Conservation (phyloP, 2,113 vertebrate genomes). For the Lethenteron camtschaticum region DNA sequence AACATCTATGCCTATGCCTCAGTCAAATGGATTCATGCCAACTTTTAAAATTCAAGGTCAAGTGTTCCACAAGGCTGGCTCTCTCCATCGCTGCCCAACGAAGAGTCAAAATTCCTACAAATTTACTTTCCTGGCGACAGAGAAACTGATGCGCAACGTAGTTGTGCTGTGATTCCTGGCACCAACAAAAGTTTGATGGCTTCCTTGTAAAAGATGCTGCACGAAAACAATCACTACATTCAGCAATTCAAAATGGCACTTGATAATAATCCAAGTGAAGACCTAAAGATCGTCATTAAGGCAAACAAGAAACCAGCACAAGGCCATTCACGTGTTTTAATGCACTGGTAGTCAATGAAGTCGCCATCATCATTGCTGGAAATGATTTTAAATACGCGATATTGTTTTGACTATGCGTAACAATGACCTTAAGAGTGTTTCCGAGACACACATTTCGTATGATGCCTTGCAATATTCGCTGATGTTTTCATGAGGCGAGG, state of each 20-base stretch:
- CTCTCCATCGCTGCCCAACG: neutral
- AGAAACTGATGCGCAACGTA: neutral
- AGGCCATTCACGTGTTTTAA: neutral
- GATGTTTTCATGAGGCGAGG: neutral
- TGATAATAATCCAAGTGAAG: neutral
- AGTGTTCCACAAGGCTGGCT: neutral
- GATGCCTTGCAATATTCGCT: neutral
- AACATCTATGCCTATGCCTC: neutral
- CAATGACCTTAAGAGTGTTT: neutral
- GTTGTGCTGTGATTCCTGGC: neutral
- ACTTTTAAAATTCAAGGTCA: neutral
- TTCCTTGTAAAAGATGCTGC: neutral
- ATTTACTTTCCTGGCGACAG: neutral
- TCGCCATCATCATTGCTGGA: neutral
- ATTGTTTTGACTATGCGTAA: neutral
- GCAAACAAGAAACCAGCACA: neutral
- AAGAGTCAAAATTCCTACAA: neutral
- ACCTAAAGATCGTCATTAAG: neutral
- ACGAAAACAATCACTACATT: neutral
- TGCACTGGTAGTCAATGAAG: neutral
- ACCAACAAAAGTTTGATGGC: neutral
- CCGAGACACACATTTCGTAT: neutral
- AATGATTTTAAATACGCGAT: neutral
- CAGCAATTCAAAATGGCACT: neutral
- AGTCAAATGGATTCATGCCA: neutral